A percentile compares a stretch with the other conserved stretches of the same genome.
Evolutionary conservation across 2,113 vertebrate genomes (phyloP).

Genomic region (Oenanthe oenanthe): DNA sequence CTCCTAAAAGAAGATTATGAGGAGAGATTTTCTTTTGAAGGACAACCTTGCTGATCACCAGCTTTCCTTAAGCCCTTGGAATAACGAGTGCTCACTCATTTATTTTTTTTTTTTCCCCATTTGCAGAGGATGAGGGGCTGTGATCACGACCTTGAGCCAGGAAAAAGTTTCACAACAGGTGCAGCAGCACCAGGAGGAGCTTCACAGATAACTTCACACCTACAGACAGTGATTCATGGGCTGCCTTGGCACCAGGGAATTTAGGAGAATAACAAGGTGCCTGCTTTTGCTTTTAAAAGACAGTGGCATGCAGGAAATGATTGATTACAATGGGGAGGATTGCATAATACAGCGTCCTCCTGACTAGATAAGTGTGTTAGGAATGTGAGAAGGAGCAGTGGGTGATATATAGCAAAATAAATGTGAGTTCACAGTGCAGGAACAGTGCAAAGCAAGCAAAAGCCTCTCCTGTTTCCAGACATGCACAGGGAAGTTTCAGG

Average conservation of each 20-base stretch:
- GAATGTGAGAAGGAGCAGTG: not conserved
- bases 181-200: not conserved
- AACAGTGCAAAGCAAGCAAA: not conserved
- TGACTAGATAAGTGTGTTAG: constrained; percentile 35
- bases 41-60: not conserved
- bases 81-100: not conserved
- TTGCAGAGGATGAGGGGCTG: not conserved
- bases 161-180: not conserved
- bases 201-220: not conserved
- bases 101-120: not conserved
- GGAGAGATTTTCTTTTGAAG: not conserved
- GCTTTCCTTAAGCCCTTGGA: not conserved
- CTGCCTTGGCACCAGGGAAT: not conserved
- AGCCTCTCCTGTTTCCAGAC: not conserved
- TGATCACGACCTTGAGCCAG: not conserved
- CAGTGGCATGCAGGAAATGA: constrained; percentile 2
- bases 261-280: constrained; percentile 14
- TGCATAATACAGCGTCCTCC: constrained; percentile 15
- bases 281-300: constrained; percentile 36
- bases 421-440: not conserved
- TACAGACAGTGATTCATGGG: constrained; percentile 20
- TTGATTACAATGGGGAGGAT: constrained; percentile 18
- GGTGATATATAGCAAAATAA: constrained; percentile 1
- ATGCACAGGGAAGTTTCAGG: not conserved
- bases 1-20: not conserved